Evolutionary conservation across 2,113 vertebrate species (phyloP), one percentile per base, ranked within the genome.

Genomic region (Thoracochromis brauschi): DNA sequence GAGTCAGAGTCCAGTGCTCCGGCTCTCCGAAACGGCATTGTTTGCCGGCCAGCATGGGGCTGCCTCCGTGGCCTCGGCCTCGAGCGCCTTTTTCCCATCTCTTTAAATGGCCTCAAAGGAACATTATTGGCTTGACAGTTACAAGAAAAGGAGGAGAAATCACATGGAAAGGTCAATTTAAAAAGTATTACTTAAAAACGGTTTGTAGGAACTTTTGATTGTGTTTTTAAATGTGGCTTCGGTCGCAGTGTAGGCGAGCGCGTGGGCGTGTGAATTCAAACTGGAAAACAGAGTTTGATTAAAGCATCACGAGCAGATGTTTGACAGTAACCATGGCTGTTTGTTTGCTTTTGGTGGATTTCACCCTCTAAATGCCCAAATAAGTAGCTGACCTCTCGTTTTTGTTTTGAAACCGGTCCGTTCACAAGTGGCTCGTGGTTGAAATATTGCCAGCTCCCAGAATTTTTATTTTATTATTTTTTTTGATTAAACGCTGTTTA

Each of bases 21-120:
- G 84, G 85, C 86, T 94, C 91, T 95, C 94, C 94, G 93, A 94
- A 95, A 96, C 94, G 80, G 93, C 95, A 96, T 97, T 97, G 96
- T 97, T 95, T 88, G 85, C 81, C 9, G 35, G 95, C 87, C 96
- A 96, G 96, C 96, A 96, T 96, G 96, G 94, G 95, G 95, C 93
- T 95, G 93, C 89, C 91, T 93, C 91, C 19, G 21, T 80, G 83
- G 91, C 92, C 90, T 92, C 87, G 7, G 83, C 88, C 85, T 90
- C 85, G 84, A 91, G 88, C 84, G 80, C 80, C 85, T 87, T 94
- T 92, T 90, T 81, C 88, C 75, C 80, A 65, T 83, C 92, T 92
- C 90, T 95, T 93, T 94, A 91, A 92, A 92, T 91, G 40, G 2
- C 86, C 92, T 94, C 91, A 95, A 95, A 92, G 89, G 88, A 86